These are phyloP conservation scores for Stenodema calcarata DNA, from an alignment of 2,888 invertebrate genomes.

Conservation along the genomic window DNA sequence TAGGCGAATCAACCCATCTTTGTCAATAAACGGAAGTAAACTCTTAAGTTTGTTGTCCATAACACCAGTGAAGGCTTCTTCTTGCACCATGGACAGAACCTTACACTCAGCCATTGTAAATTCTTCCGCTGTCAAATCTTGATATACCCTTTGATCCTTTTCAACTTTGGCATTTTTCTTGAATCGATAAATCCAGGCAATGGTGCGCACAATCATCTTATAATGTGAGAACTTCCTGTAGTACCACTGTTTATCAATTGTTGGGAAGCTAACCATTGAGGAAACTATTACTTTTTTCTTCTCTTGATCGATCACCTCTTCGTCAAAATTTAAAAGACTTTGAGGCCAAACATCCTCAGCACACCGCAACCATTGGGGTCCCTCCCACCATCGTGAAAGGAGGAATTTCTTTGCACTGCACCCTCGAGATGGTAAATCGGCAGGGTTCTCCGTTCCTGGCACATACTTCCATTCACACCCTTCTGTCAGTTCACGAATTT, in stretches of 20 bases:
- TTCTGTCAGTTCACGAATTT: constrained; percentile 55
- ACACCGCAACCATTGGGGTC: constrained; percentile 54
- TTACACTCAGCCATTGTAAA: not conserved
- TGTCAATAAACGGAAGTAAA: not conserved
- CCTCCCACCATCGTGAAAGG: constrained; percentile 53
- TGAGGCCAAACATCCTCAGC: constrained; percentile 44
- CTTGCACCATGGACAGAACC: not conserved
- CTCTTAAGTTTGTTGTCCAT: not conserved
- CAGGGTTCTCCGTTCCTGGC: constrained; percentile 54
- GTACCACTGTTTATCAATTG: not conserved
- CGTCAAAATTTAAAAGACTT: constrained; percentile 23
- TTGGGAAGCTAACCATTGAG: not conserved
- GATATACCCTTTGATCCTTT: not conserved
- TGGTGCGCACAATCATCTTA: not conserved
- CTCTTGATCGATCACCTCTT: constrained; percentile 39
- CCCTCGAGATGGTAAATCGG: constrained; percentile 56
- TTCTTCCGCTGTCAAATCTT: not conserved
- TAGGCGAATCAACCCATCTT: not conserved
- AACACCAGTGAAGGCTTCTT: not conserved
- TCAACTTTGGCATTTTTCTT: not conserved
- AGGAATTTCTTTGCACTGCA: constrained; percentile 10
- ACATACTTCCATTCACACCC: constrained; percentile 56
- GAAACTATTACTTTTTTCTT: not conserved
- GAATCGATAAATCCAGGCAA: not conserved
- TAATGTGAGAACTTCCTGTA: not conserved